Evolutionary conservation across 2,113 vertebrate genomes (phyloP).

Genomic region (Crotalus horridus): DNA sequence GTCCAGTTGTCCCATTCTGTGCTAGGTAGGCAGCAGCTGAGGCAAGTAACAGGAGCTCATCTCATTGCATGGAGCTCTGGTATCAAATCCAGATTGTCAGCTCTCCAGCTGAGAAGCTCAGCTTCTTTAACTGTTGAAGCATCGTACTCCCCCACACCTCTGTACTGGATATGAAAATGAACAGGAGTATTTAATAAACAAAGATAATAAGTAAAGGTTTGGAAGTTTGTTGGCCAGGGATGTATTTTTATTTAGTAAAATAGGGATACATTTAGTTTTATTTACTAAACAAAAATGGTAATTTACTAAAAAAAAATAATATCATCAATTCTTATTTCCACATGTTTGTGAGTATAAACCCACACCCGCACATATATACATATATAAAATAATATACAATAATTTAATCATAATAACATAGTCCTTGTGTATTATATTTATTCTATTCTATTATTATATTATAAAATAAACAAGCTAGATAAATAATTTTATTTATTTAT

Average conservation of each 20-base stretch:
- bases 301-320: neutral
- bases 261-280: neutral
- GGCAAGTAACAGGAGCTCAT: neutral
- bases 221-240: neutral
- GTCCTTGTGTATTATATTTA: neutral
- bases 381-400: neutral
- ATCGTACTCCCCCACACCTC: neutral
- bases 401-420: too few relatives aligned
- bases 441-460: neutral
- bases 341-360: neutral
- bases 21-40: neutral
- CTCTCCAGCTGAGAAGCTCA: neutral
- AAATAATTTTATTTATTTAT: neutral
- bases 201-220: neutral
- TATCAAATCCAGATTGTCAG: neutral
- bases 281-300: too few relatives aligned
- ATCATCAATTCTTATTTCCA: neutral
- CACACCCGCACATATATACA: too few relatives aligned
- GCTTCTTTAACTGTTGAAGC: neutral
- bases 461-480: neutral
- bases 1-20: too few relatives aligned
- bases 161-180: neutral
- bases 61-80: neutral
- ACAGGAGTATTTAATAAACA: neutral
- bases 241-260: neutral